phyloP scores from a whole-genome alignment of 2,888 invertebrate species.

The Lycaena phlaeas region DNA sequence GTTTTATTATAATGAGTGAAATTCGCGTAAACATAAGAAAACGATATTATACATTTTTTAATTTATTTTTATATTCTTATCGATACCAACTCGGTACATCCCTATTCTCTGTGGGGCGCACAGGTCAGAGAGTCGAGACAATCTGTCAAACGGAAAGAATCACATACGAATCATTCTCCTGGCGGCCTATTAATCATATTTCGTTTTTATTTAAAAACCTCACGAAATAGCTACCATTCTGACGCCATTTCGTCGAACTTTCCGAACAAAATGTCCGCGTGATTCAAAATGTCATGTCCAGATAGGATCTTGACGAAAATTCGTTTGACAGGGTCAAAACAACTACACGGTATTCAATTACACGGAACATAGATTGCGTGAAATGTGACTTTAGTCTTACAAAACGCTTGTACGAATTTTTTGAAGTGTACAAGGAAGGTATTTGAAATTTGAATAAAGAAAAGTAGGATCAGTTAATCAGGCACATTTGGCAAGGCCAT shows the following conservation, averaged over 20 bases:
- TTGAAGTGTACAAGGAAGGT: too few relatives aligned
- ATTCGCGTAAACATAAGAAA: too few relatives aligned
- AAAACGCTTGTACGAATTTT: too few relatives aligned
- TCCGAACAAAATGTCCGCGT: slow-evolving; percentile 64
- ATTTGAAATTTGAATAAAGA: too few relatives aligned
- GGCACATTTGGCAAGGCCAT: too few relatives aligned
- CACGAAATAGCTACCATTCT: slow-evolving; percentile 60
- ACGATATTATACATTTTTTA: too few relatives aligned
- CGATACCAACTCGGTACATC: slow-evolving; percentile 40
- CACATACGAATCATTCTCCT: slow-evolving; percentile 55
- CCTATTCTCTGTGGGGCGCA: slow-evolving; percentile 65
- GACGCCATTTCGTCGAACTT: slow-evolving; percentile 34
- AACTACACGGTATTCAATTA: slow-evolving; percentile 58
- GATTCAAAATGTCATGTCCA: slow-evolving; percentile 64
- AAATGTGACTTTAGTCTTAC: neutral
- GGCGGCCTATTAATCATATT: slow-evolving; percentile 70
- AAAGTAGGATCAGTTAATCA: too few relatives aligned
- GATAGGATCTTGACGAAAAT: slow-evolving; percentile 63
- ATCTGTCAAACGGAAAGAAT: slow-evolving; percentile 71
- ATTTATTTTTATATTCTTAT: too few relatives aligned
- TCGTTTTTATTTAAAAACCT: slow-evolving; percentile 66
- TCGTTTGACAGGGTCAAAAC: slow-evolving; percentile 61
- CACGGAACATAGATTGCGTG: slow-evolving; percentile 47
- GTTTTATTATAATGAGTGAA: too few relatives aligned
- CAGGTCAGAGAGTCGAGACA: slow-evolving; percentile 68